phyloP scores from a whole-genome alignment of 1,140 invertebrate species.

The Danaus plexippus region DNA sequence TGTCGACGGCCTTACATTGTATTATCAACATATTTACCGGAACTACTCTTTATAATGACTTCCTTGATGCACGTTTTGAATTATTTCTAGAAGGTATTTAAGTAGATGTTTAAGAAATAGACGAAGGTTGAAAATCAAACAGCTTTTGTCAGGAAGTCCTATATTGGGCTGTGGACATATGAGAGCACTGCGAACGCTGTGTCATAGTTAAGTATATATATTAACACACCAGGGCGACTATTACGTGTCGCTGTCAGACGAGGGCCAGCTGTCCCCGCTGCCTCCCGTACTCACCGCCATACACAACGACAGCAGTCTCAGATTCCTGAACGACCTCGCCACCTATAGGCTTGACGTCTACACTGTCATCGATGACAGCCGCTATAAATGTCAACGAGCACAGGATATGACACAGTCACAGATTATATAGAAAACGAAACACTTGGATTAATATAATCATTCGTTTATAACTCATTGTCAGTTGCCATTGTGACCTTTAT shows the following conservation, averaged over 20 bases:
- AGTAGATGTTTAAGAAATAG: no score
- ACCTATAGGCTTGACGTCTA: constrained; percentile 76
- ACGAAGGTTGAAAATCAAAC: no score
- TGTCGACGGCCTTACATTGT: no score
- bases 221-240: constrained; percentile 72
- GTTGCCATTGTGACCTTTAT: no score
- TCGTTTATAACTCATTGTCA: no score
- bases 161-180: no score
- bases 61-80: no score
- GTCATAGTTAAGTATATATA: neutral
- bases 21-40: no score
- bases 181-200: neutral
- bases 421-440: no score
- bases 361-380: constrained; percentile 72
- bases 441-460: no score
- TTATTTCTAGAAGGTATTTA: no score
- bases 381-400: constrained; percentile 29
- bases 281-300: constrained; percentile 77
- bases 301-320: constrained; percentile 77
- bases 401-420: neutral
- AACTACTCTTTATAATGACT: no score
- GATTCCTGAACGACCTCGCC: constrained; percentile 75
- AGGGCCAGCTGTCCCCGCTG: constrained; percentile 73
- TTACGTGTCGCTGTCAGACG: constrained; percentile 75
- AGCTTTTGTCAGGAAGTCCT: neutral